Base-by-base conservation (phyloP, 1,140 invertebrate species). In the Leptinotarsa lineolata region DNA sequence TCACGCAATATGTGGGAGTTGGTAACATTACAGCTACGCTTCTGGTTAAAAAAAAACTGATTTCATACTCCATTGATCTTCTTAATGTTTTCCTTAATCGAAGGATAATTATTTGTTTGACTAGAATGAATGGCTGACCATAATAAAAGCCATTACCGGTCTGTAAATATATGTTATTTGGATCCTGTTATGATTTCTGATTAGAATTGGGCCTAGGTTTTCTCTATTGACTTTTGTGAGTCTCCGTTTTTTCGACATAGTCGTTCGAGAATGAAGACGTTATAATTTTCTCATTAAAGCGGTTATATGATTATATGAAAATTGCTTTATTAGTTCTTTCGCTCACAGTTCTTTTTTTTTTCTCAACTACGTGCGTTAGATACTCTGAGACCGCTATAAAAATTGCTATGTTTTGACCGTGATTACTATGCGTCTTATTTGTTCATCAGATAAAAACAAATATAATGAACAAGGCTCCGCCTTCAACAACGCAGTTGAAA, bases 1-100 rank as follows among this genome's bases (percentile, higher is more conserved):
- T 63, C 61, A 63, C 61, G 61, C 61, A 30, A 63, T 63, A 63
- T 63, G 61, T 63, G 61, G 61, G 61, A 18, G 61, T 63, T 63
- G 61, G 61, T 59, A 59, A n/a, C 11, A 59, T 59, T 59, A 59
- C 16, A 18, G 58, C 58, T 63, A 63, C 61, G 61, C 61, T 21
- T 63, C 61, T n/a, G 61, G 21, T 6, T 13, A 21, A 63, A 4
- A 63, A 63, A 63, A 63, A 63, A 63, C 24, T 63, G 61, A 63
- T 63, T 63, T 63, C 61, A 63, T 63, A 63, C 61, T 15, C 61
- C 24, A 63, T 63, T 21, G 61, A 63, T 63, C 61, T 22, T 63
- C 20, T 63, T 63, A 63, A 63, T 63, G 61, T 63, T 63, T 20
- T 63, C 61, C 20, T 63, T 63, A 63, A 63, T 63, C 61, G 61